These are phyloP conservation scores for Drosophila equinoxialis DNA, from an alignment of 1,140 invertebrate species.

Conservation along the genomic window DNA sequence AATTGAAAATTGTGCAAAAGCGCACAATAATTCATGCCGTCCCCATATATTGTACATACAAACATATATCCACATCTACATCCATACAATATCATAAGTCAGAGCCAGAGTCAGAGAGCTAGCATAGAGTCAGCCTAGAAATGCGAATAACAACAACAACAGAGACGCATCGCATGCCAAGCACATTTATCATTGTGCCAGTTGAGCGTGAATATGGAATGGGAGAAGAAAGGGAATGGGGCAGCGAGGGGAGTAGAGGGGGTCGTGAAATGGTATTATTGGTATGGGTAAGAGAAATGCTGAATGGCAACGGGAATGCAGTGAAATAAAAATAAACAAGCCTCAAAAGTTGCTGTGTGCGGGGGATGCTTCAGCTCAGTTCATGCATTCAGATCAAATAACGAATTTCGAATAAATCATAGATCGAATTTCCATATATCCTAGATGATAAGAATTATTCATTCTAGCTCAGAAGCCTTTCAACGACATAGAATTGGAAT, in stretches of 20 bases:
- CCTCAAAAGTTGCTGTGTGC: slow-evolving; percentile 12
- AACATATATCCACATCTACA: not conserved
- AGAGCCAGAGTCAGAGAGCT: slow-evolving; percentile 22
- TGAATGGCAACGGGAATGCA: slow-evolving; percentile 34
- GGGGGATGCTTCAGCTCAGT: not conserved
- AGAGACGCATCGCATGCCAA: slow-evolving; percentile 57
- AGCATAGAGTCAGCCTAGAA: slow-evolving; percentile 61
- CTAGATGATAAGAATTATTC: not conserved
- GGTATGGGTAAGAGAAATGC: not conserved
- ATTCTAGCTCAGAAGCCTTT: no score
- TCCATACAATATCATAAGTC: slow-evolving; percentile 55
- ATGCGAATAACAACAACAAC: slow-evolving; percentile 71
- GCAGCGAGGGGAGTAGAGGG: no score
- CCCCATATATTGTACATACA: slow-evolving; percentile 6
- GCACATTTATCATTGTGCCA: slow-evolving; percentile 71
- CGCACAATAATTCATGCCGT: slow-evolving; percentile 47
- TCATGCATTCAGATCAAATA: not conserved
- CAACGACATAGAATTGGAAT: no score
- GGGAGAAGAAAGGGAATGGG: not conserved
- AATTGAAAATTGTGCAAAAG: slow-evolving; percentile 53
- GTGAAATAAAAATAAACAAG: slow-evolving; percentile 66
- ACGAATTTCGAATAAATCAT: not conserved
- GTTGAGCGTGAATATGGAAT: slow-evolving; percentile 61
- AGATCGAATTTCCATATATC: not conserved
- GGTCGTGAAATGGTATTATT: not conserved